Evolutionary conservation across 1,140 invertebrate species (phyloP).

Genomic region (Drosophila sp.): DNA sequence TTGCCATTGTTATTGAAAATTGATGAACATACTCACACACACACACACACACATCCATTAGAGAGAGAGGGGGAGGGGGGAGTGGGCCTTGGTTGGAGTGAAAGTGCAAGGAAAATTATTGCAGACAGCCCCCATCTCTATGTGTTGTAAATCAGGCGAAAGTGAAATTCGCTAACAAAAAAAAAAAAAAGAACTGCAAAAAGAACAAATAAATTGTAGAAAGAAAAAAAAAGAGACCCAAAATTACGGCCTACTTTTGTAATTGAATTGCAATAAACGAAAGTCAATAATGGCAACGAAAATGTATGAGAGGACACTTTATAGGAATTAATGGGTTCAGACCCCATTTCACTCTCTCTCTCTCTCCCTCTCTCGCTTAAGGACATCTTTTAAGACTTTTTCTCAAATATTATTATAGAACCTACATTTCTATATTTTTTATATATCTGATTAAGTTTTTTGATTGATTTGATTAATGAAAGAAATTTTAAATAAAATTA

Average conservation of each 20-base stretch:
- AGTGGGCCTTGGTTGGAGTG: conserved; percentile 21
- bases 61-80: conserved; percentile 10
- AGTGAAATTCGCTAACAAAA: conserved; percentile 53
- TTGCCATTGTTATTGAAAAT: conserved; percentile 72
- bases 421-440: too few relatives aligned
- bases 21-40: conserved; percentile 48
- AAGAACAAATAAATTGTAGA: background rate
- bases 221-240: background rate
- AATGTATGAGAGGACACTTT: too few relatives aligned
- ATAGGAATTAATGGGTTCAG: too few relatives aligned
- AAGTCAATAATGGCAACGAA: too few relatives aligned
- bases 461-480: too few relatives aligned
- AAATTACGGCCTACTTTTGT: background rate
- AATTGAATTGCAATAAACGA: background rate
- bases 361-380: too few relatives aligned
- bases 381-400: too few relatives aligned
- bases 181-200: conserved; percentile 20
- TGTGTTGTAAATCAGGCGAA: conserved; percentile 60
- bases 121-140: conserved; percentile 36
- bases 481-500: too few relatives aligned
- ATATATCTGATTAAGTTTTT: too few relatives aligned
- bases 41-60: conserved; percentile 1
- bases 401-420: too few relatives aligned
- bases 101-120: conserved; percentile 62
- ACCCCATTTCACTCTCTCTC: too few relatives aligned